Conservation (phyloP, 2,797 vertebrate genomes). For the Coranthus polyacanthus region DNA sequence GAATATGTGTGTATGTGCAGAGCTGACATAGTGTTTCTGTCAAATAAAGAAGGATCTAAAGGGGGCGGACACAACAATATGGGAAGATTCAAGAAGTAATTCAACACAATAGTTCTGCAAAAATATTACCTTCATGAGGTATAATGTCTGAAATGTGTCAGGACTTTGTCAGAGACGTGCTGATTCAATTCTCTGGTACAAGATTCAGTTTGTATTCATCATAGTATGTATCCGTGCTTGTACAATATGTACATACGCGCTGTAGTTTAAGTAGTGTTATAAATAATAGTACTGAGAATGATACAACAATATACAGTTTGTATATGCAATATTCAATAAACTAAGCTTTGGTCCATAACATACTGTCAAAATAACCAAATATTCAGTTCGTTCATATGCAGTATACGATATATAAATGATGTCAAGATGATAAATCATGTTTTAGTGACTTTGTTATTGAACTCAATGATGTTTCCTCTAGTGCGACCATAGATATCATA, state of each 20-base stretch:
- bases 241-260: neutral
- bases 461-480: neutral
- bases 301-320: too few relatives aligned
- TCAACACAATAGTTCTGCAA: slow-evolving; percentile 7
- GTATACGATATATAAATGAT: neutral
- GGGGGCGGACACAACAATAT: slow-evolving; percentile 10
- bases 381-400: neutral
- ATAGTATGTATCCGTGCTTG: neutral
- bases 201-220: neutral
- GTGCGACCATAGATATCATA: too few relatives aligned
- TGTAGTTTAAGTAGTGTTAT: neutral
- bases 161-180: slow-evolving; percentile 13
- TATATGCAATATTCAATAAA: too few relatives aligned
- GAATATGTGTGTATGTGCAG: slow-evolving; percentile 12
- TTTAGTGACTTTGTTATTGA: neutral
- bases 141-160: slow-evolving; percentile 4
- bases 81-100: slow-evolving; percentile 13
- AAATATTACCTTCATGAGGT: neutral
- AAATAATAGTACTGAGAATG: neutral
- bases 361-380: neutral
- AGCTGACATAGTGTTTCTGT: slow-evolving; percentile 13
- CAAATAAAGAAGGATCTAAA: slow-evolving; percentile 26
- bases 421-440: neutral
- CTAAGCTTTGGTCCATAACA: too few relatives aligned
- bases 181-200: neutral